Conservation (phyloP, 2,888 invertebrate genomes). For the Ectemnius lituratus region DNA sequence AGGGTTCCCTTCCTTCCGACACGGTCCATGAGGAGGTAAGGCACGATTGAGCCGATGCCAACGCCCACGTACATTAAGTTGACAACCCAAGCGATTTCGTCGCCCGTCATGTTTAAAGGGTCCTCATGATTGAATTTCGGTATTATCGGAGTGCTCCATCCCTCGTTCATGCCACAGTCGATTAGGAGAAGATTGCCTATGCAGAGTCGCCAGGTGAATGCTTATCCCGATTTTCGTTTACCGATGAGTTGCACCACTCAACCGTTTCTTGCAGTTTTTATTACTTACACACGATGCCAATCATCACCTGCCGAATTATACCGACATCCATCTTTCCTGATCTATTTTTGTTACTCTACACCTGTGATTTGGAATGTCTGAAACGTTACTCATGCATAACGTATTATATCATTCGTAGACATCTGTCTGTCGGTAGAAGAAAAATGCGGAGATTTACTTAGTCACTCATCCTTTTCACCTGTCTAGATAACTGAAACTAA, state of each 20-base stretch:
- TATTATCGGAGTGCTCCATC: constrained; percentile 74
- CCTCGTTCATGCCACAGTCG: constrained; percentile 75
- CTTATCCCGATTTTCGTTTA: not conserved
- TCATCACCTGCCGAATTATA: constrained; percentile 70
- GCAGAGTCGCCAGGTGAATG: constrained; percentile 13
- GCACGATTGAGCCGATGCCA: constrained; percentile 70
- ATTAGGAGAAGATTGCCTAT: constrained; percentile 73
- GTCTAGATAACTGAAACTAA: too few species aligned
- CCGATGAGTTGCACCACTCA: not conserved
- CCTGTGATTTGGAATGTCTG: too few species aligned
- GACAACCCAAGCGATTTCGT: constrained; percentile 67
- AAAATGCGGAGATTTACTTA: too few species aligned
- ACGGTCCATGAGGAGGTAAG: constrained; percentile 72
- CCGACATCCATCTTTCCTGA: constrained; percentile 62
- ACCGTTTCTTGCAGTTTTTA: not conserved
- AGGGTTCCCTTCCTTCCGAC: constrained; percentile 74
- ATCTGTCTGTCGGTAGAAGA: too few species aligned
- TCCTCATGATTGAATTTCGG: constrained; percentile 70
- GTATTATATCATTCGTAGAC: too few species aligned
- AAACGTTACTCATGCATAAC: too few species aligned
- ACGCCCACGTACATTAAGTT: constrained; percentile 72
- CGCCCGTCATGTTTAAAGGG: constrained; percentile 57
- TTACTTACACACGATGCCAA: constrained; percentile 74
- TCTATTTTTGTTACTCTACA: too few species aligned
- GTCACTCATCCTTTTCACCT: too few species aligned